Evolutionary conservation across 2,797 vertebrate genomes (phyloP), one percentile per base, ranked within the genome.

Genomic region (Pseudochaenichthys georgianus): DNA sequence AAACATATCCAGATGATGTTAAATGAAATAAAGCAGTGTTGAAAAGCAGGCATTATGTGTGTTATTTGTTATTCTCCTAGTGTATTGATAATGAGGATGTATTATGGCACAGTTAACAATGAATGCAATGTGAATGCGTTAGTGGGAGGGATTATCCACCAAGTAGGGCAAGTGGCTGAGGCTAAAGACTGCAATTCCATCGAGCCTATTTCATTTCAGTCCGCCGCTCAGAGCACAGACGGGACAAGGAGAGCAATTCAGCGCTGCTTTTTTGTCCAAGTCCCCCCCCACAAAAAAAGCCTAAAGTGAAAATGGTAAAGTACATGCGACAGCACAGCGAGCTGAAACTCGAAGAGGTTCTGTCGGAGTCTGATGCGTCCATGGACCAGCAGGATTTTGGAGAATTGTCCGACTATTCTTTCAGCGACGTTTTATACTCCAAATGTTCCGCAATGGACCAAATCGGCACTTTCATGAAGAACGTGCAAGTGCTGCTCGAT

Each of bases 401-500:
- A 80, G 91, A 95, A 88, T 93, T 94, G 92, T 94, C 95, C 93
- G 94, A 95, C 90, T 97, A 93, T 92, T 95, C 96, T 69, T 93
- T 96, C 87, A 94, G 94, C 92, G 94, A 96, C 90, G 95, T 96
- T 79, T 95, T 96, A 74, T 95, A 95, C 93, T 95, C 94, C 89
- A 93, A 94, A 77, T 95, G 95, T 89, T 96, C 96, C 92, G 94
- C 95, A 93, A 95, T 95, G 93, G 95, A 96, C 88, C 94, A 93
- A 66, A 96, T 97, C 94, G 95, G 94, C 94, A 97, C 97, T 94
- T 98, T 97, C 75, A 95, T 97, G 91, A 96, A 96, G 94, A 97
- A 97, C 91, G 97, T 98, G 88, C 97, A 97, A 92, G 95, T 97
- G 89, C 92, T 98, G 90, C 95, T 97, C 90, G 96, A 98, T 88